Conservation (phyloP, 2,888 invertebrate genomes). For the Meliscaeva auricollis region DNA sequence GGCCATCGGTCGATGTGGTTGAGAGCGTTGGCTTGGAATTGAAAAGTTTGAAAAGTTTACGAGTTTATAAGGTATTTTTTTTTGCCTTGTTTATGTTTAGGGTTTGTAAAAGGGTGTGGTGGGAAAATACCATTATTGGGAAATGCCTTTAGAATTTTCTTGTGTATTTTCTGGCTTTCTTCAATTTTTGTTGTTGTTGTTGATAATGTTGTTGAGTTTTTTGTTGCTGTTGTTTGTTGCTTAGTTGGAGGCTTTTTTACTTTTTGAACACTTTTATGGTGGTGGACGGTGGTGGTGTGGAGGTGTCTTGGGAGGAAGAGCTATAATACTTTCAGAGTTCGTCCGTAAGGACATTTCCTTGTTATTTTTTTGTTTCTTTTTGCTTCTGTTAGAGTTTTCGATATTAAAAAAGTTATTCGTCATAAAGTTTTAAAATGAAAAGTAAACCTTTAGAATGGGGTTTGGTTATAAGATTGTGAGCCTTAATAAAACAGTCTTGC, state of each 20-base stretch:
- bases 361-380: slow-evolving; percentile 1
- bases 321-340: slow-evolving; percentile 33
- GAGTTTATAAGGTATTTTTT: slow-evolving; percentile 12
- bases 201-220: background rate
- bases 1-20: slow-evolving; percentile 43
- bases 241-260: slow-evolving; percentile 31
- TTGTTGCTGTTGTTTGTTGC: slow-evolving; percentile 16
- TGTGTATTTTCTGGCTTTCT: background rate
- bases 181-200: background rate
- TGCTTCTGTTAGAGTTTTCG: slow-evolving; percentile 2
- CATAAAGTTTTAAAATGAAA: slow-evolving; percentile 55
- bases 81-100: slow-evolving; percentile 19
- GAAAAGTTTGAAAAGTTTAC: slow-evolving; percentile 57
- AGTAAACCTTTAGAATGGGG: slow-evolving; percentile 24
- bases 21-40: slow-evolving; percentile 47
- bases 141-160: slow-evolving; percentile 31
- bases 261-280: slow-evolving; percentile 9
- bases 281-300: too few relatives aligned
- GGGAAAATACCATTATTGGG: slow-evolving; percentile 32
- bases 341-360: slow-evolving; percentile 28
- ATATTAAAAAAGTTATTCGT: slow-evolving; percentile 68
- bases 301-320: slow-evolving; percentile 34
- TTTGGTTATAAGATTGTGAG: background rate
- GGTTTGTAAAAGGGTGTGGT: slow-evolving; percentile 29
- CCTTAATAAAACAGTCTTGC: background rate